A percentile compares a stretch with the other conserved stretches of the same genome.
Evolutionary conservation across 2,113 vertebrate species (phyloP).

Genomic region (Cynoglossus semilaevis): DNA sequence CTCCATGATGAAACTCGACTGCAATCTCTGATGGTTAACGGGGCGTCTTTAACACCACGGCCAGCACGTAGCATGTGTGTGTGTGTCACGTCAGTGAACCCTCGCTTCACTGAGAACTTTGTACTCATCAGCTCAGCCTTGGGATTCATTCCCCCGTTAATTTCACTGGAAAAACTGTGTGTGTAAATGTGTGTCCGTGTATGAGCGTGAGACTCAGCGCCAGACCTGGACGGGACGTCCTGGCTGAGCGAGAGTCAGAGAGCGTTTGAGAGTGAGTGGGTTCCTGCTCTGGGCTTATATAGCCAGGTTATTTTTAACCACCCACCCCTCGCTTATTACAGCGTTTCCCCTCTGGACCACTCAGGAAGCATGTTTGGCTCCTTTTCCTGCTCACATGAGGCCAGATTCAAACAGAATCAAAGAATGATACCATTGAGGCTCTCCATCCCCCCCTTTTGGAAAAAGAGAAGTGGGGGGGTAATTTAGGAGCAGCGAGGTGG

Average conservation of each 20-base stretch:
- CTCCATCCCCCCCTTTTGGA: slow-evolving; percentile 54
- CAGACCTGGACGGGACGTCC: slow-evolving; percentile 50
- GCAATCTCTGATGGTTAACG: slow-evolving; percentile 30
- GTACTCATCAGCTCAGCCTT: slow-evolving; percentile 40
- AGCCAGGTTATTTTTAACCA: slow-evolving; percentile 96
- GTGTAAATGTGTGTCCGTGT: too few species aligned
- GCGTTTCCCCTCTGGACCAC: slow-evolving; percentile 82
- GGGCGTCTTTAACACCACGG: slow-evolving; percentile 12
- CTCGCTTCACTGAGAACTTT: slow-evolving; percentile 35
- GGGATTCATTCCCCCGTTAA: slow-evolving; percentile 9
- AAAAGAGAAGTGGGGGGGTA: slow-evolving; percentile 34
- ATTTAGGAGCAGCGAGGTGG: too few species aligned
- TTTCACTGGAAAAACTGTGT: slow-evolving; percentile 54
- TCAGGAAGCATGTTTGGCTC: slow-evolving; percentile 93
- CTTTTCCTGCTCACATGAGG: slow-evolving; percentile 87
- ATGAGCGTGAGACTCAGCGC: slow-evolving; percentile 36
- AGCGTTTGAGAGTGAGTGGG: slow-evolving; percentile 77
- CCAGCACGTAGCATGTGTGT: slow-evolving; percentile 39
- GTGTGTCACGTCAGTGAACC: slow-evolving; percentile 46
- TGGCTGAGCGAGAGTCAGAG: slow-evolving; percentile 52
- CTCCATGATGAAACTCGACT: slow-evolving; percentile 43
- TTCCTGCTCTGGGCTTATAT: slow-evolving; percentile 86
- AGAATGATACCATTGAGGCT: slow-evolving; percentile 86
- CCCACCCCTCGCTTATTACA: slow-evolving; percentile 87
- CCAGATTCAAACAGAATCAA: slow-evolving; percentile 83